Percentiles rank a stretch among this genome's conserved stretches.
Conservation (phyloP, 2,888 invertebrate species). For the Stramonita haemastoma region DNA sequence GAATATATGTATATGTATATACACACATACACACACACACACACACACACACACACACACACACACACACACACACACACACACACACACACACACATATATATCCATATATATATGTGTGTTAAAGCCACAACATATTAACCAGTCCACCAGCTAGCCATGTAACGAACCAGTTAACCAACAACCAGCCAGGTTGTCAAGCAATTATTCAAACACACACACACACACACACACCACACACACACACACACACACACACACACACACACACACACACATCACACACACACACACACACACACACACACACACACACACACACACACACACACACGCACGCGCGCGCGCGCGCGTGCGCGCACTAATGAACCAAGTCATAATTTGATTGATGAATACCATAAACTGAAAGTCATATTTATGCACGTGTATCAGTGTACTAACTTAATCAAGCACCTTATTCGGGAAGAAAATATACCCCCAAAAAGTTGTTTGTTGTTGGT, state of each 20-base stretch:
- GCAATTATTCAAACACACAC: not conserved
- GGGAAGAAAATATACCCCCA: too few relatives aligned
- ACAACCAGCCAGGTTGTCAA: too few relatives aligned
- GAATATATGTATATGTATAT: not conserved
- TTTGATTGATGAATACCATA: too few relatives aligned
- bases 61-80: slow-evolving; percentile 4
- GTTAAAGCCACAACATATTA: too few relatives aligned
- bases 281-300: not conserved
- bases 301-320: not conserved
- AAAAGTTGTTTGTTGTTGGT: too few relatives aligned
- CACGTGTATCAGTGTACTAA: too few relatives aligned
- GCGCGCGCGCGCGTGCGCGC: too few relatives aligned
- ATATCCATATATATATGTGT: not conserved
- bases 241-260: not conserved
- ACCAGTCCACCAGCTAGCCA: too few relatives aligned
- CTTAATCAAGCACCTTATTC: too few relatives aligned
- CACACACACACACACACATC: not conserved
- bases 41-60: not conserved
- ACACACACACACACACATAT: not conserved
- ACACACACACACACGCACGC: not conserved
- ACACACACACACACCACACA: not conserved
- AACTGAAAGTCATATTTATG: too few relatives aligned
- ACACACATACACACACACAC: not conserved
- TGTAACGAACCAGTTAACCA: too few relatives aligned
- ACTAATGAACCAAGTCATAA: too few relatives aligned